A percentile compares a stretch with the other conserved stretches of the same genome.
Conservation (phyloP, 2,888 invertebrate species). For the Litoditis marina region DNA sequence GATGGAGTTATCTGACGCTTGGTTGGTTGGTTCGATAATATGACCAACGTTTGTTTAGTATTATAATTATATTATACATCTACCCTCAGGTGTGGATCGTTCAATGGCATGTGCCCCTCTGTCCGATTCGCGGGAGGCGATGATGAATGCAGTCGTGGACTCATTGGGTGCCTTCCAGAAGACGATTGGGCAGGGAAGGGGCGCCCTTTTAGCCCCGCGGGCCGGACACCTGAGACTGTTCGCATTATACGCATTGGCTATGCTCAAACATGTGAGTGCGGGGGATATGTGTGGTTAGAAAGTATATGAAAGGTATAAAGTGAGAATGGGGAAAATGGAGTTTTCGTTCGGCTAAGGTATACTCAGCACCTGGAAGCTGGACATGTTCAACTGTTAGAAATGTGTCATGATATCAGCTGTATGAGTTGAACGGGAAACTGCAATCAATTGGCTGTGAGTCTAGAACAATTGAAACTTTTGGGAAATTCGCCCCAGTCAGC, state of each 20-base stretch:
- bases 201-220: slow-evolving; percentile 73
- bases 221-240: slow-evolving; percentile 76
- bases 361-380: too few species aligned
- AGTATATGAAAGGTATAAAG: neutral
- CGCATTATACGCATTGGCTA: slow-evolving; percentile 82
- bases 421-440: too few species aligned
- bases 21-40: too few species aligned
- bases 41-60: too few species aligned
- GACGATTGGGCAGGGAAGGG: slow-evolving; percentile 27
- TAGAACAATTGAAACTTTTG: too few species aligned
- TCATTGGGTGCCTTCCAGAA: slow-evolving; percentile 69
- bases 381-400: neutral
- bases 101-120: slow-evolving; percentile 74
- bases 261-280: slow-evolving; percentile 71
- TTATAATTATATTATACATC: neutral
- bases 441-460: too few species aligned
- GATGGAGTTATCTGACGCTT: too few species aligned
- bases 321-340: too few species aligned
- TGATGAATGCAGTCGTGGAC: slow-evolving; percentile 91
- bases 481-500: too few species aligned
- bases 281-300: neutral
- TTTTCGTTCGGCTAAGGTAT: too few species aligned
- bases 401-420: too few species aligned
- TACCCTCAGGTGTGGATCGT: slow-evolving; percentile 78
- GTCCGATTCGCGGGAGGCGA: slow-evolving; percentile 89